A percentile compares a stretch with the other conserved stretches of the same genome.
These are phyloP conservation scores for Anas bahamensis DNA, from an alignment of 2,797 vertebrate species.

Conservation along the genomic window DNA sequence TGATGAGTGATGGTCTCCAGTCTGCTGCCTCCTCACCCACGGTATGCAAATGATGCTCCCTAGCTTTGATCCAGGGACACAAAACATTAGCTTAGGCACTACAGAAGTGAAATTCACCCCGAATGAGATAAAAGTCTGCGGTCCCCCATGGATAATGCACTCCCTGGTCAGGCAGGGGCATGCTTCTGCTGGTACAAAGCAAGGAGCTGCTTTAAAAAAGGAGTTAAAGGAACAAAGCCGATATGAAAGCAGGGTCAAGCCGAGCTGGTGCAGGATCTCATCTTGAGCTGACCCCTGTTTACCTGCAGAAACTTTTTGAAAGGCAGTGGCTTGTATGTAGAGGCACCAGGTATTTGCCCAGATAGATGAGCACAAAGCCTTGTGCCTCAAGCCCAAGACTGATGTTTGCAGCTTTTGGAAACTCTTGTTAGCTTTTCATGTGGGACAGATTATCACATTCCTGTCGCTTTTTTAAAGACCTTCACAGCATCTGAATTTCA, in stretches of 20 bases:
- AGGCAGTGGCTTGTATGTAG: neutral
- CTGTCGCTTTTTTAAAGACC: neutral
- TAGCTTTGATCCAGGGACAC: neutral
- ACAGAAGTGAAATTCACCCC: neutral
- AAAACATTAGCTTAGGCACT: neutral
- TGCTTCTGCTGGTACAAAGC: neutral
- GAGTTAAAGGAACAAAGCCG: neutral
- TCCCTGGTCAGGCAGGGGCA: neutral
- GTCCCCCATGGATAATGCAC: neutral
- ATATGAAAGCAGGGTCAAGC: neutral
- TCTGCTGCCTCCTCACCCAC: constrained; percentile 28
- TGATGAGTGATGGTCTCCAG: constrained; percentile 43
- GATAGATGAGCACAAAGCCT: neutral
- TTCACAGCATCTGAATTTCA: neutral
- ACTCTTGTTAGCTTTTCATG: neutral
- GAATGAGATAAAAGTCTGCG: neutral
- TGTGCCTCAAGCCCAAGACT: neutral
- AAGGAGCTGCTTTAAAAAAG: neutral
- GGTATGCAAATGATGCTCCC: constrained; percentile 17
- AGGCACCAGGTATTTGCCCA: neutral
- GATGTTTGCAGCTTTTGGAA: neutral
- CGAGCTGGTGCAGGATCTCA: neutral
- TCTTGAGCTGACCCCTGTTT: neutral
- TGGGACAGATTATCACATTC: neutral
- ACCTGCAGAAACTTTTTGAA: accelerated